phyloP scores from a whole-genome alignment of 1,140 invertebrate genomes.

The Drosophila mayri region DNA sequence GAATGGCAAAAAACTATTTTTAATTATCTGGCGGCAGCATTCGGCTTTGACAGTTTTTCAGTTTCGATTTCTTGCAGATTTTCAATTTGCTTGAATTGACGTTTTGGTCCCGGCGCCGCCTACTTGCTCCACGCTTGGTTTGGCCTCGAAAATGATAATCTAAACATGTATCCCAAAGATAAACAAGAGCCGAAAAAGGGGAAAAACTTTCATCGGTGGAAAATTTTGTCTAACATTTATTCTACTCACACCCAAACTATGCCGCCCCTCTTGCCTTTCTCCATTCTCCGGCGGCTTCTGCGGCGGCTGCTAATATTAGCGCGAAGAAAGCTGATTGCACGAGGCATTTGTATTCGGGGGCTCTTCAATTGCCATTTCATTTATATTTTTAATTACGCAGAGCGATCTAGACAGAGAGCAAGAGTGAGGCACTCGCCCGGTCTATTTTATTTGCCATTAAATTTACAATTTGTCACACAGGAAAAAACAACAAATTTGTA shows the following conservation, averaged over 20 bases:
- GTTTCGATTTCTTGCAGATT: conserved; percentile 56
- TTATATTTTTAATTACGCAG: conserved; percentile 51
- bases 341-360: conserved; percentile 31
- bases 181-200: conserved; percentile 37
- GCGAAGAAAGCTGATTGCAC: conserved; percentile 42
- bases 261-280: conserved; percentile 1
- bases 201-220: conserved; percentile 44
- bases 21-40: conserved; percentile 50
- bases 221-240: conserved; percentile 40
- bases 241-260: not conserved
- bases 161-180: conserved; percentile 26
- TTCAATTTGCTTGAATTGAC: conserved; percentile 63
- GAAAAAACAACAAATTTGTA: conserved; percentile 1
- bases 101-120: conserved; percentile 17
- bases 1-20: conserved; percentile 63
- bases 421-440: conserved; percentile 8
- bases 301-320: conserved; percentile 36
- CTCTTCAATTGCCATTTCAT: conserved; percentile 44
- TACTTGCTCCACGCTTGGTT: conserved; percentile 27
- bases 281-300: conserved; percentile 7
- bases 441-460: conserved; percentile 66
- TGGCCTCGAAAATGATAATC: conserved; percentile 36
- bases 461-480: conserved; percentile 55
- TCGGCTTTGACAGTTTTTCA: conserved; percentile 54
- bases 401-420: conserved; percentile 23